Evolutionary conservation across 2,797 vertebrate genomes (phyloP).

Genomic region (Trachurus trachurus): DNA sequence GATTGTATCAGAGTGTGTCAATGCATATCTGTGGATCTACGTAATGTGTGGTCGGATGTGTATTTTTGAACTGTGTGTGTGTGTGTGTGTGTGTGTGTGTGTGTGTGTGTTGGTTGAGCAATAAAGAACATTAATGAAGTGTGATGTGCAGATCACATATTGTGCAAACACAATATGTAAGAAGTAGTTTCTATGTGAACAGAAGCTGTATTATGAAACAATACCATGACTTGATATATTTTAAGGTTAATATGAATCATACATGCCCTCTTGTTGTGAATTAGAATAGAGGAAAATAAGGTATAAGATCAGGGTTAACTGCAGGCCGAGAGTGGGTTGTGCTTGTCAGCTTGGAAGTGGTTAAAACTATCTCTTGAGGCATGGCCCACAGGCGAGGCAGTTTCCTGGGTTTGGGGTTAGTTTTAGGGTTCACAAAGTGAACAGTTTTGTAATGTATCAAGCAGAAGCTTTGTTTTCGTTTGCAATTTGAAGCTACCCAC

Average conservation of each 20-base stretch:
- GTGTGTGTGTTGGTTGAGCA: not conserved
- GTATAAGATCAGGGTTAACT: not conserved
- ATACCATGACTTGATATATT: not conserved
- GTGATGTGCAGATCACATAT: constrained; percentile 14
- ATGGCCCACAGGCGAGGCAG: not conserved
- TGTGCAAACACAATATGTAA: constrained; percentile 10
- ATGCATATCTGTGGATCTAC: not conserved
- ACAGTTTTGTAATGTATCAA: not conserved
- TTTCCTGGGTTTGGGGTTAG: not conserved
- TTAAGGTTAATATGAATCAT: not conserved
- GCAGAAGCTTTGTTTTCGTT: constrained; percentile 4
- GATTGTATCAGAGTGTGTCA: not conserved
- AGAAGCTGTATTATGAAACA: constrained; percentile 18
- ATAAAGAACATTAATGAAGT: not conserved
- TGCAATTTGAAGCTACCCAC: constrained; percentile 4
- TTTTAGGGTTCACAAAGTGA: constrained; percentile 7
- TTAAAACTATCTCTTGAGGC: constrained; percentile 14
- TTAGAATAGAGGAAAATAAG: not conserved
- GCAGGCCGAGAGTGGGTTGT: not conserved
- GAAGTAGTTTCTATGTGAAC: not conserved
- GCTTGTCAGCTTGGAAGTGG: constrained; percentile 13
- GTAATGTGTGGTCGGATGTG: not conserved
- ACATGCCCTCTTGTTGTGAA: not conserved
- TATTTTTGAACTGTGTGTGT: not conserved
- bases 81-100: not conserved